Evolutionary conservation across 1,140 invertebrate genomes (phyloP).

Genomic region (Eriocheir sinensis): DNA sequence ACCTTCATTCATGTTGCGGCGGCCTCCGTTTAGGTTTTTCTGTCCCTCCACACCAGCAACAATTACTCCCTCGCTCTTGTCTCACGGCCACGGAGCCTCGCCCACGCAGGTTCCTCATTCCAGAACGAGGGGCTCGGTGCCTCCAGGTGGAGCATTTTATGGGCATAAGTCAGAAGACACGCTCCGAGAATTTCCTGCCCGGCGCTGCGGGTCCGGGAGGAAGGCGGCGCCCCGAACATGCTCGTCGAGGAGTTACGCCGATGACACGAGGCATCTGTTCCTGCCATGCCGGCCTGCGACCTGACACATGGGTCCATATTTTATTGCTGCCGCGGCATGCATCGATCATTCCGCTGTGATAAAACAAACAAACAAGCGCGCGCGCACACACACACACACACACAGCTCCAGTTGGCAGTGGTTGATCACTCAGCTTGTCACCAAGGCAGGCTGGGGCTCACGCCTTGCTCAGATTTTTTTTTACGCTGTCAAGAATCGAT

Average conservation of each 20-base stretch:
- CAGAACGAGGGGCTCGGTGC: neutral
- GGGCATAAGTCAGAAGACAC: neutral
- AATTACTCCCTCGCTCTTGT: too few species aligned
- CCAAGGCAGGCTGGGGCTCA: too few species aligned
- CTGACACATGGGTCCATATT: too few species aligned
- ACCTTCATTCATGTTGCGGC: too few species aligned
- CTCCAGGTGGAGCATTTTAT: neutral
- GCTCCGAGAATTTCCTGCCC: conserved; percentile 7
- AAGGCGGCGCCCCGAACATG: neutral
- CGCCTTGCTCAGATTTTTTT: too few species aligned
- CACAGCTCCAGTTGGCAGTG: too few species aligned
- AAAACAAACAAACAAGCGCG: neutral
- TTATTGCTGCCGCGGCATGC: too few species aligned
- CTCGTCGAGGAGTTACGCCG: neutral
- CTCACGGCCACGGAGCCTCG: neutral
- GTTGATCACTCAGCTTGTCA: too few species aligned
- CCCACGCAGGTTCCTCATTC: neutral
- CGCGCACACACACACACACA: neutral
- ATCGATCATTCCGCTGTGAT: too few species aligned
- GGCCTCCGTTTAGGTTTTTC: neutral
- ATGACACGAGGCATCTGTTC: neutral
- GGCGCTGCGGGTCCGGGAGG: neutral
- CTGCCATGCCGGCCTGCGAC: neutral
- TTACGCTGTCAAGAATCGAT: too few species aligned
- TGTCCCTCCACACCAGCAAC: neutral